A percentile compares a stretch with the other conserved stretches of the same genome.
These are phyloP conservation scores for Apolygus lucorum DNA, from an alignment of 1,140 invertebrate species.

Conservation along the genomic window DNA sequence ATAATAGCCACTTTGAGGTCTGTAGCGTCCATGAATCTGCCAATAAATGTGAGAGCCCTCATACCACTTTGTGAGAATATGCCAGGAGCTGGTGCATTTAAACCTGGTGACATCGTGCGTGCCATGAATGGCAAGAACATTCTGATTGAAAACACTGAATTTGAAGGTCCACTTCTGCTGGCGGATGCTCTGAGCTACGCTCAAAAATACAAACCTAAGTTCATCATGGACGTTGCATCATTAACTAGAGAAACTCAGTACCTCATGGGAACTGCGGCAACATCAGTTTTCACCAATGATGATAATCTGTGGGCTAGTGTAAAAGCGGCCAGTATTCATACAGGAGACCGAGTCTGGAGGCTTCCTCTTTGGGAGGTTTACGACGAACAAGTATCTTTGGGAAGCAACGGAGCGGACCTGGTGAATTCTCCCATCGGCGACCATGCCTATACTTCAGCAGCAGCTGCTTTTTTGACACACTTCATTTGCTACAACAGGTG, in stretches of 20 bases:
- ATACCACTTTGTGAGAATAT: too few relatives aligned
- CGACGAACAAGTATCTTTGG: slow-evolving; percentile 4
- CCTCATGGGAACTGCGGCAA: slow-evolving; percentile 45
- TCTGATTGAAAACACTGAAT: slow-evolving; percentile 57
- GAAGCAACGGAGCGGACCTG: not conserved
- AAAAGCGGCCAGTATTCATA: slow-evolving; percentile 43
- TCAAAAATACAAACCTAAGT: slow-evolving; percentile 47
- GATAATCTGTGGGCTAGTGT: slow-evolving; percentile 43
- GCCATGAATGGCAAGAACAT: slow-evolving; percentile 57
- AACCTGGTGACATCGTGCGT: slow-evolving; percentile 53
- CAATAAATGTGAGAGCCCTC: slow-evolving; percentile 46
- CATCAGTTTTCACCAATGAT: slow-evolving; percentile 50
- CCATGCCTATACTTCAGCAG: slow-evolving; percentile 44
- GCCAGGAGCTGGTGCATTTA: too few relatives aligned
- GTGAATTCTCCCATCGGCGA: slow-evolving; percentile 23
- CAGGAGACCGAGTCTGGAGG: slow-evolving; percentile 57
- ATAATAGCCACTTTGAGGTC: slow-evolving; percentile 51
- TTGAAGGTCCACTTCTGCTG: slow-evolving; percentile 53
- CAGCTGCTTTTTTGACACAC: slow-evolving; percentile 50
- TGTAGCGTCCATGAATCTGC: slow-evolving; percentile 44
- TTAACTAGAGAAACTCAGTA: slow-evolving; percentile 49
- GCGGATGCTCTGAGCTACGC: slow-evolving; percentile 56
- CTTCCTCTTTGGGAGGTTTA: slow-evolving; percentile 54
- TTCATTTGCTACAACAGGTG: slow-evolving; percentile 47
- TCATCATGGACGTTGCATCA: slow-evolving; percentile 53